A percentile compares a stretch with the other conserved stretches of the same genome.
These are phyloP conservation scores for Cydia fagiglandana DNA, from an alignment of 1,140 invertebrate species.

Conservation along the genomic window DNA sequence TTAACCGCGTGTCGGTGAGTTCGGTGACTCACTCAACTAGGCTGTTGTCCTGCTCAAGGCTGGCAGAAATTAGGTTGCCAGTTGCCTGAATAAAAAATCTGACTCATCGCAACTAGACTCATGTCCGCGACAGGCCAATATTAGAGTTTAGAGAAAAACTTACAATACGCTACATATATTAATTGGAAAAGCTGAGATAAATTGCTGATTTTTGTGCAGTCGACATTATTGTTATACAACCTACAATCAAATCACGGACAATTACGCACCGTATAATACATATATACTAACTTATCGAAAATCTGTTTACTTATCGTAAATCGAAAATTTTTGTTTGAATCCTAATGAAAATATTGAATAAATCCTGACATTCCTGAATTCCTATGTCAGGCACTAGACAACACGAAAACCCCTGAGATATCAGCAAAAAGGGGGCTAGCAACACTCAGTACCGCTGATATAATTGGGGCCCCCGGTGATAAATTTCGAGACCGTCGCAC, in stretches of 20 bases:
- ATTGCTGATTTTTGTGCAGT: no score
- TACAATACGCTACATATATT: no score
- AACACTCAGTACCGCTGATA: not conserved
- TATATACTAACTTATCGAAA: no score
- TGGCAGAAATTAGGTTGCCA: not conserved
- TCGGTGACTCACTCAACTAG: constrained; percentile 41
- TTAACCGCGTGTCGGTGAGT: constrained; percentile 43
- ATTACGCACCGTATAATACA: no score
- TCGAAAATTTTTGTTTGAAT: no score
- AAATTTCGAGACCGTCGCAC: constrained; percentile 26
- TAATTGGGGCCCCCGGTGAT: constrained; percentile 31
- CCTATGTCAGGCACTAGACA: not conserved
- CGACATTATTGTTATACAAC: no score
- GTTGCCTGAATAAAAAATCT: not conserved
- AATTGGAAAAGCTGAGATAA: no score
- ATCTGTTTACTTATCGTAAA: no score
- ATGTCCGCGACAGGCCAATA: no score
- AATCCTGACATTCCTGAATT: not conserved
- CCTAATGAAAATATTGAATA: not conserved
- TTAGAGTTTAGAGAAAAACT: no score
- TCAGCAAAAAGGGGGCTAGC: not conserved
- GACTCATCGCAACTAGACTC: no score
- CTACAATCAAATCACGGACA: no score
- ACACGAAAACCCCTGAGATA: not conserved
- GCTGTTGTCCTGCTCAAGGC: constrained; percentile 40